Percentiles rank a stretch among this genome's conserved stretches.
Conservation (phyloP, 2,888 invertebrate genomes). For the Drosophila monieri region DNA sequence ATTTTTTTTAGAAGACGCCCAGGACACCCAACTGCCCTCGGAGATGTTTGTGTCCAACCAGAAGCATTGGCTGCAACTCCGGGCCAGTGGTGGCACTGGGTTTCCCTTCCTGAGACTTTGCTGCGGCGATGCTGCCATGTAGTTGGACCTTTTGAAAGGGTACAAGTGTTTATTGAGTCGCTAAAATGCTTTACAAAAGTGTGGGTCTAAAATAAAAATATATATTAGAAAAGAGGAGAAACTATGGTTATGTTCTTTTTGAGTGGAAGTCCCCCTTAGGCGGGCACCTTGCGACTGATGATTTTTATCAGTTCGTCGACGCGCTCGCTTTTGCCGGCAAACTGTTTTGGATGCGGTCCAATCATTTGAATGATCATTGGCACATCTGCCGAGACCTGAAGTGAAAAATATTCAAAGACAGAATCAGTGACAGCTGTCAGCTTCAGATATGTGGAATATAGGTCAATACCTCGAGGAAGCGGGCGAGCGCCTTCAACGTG, state of each 20-base stretch:
- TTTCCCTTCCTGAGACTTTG: constrained; percentile 72
- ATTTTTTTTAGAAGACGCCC: constrained; percentile 81
- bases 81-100: constrained; percentile 84
- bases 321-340: constrained; percentile 91
- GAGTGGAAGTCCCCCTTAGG: constrained; percentile 52
- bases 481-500: constrained; percentile 90
- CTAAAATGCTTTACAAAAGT: constrained; percentile 76
- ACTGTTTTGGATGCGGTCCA: constrained; percentile 93
- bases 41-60: constrained; percentile 97
- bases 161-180: constrained; percentile 73
- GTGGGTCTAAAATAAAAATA: constrained; percentile 64
- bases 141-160: constrained; percentile 28
- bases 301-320: constrained; percentile 92
- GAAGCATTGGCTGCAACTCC: constrained; percentile 93
- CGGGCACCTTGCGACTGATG: constrained; percentile 87
- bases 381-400: constrained; percentile 92
- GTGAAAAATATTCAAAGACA: constrained; percentile 82
- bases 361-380: constrained; percentile 95
- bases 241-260: constrained; percentile 43
- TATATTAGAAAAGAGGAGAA: constrained; percentile 35
- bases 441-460: constrained; percentile 32
- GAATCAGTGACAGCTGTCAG: constrained; percentile 65
- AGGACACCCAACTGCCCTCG: constrained; percentile 90
- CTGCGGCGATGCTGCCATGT: constrained; percentile 68
- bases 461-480: constrained; percentile 84